Conservation (phyloP, 2,888 invertebrate species). For the Atrina japonica region DNA sequence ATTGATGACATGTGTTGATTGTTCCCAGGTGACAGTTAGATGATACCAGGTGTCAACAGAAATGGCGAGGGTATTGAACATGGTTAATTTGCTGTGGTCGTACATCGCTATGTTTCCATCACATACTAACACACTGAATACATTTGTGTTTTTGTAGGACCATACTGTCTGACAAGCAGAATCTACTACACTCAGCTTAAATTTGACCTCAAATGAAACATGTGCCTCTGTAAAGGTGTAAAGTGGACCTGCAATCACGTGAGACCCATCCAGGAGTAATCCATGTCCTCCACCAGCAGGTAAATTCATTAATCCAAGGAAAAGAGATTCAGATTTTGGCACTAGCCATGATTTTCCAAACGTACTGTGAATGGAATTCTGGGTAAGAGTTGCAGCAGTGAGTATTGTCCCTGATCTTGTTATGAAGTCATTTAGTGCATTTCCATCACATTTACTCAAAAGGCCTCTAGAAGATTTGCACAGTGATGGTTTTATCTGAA, state of each 20-base stretch:
- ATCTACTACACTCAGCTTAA: slow-evolving; percentile 43
- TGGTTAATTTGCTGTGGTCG: slow-evolving; percentile 28
- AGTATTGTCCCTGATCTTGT: slow-evolving; percentile 45
- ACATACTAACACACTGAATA: slow-evolving; percentile 51
- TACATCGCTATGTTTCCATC: slow-evolving; percentile 40
- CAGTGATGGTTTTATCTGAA: slow-evolving; percentile 33
- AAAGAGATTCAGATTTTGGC: slow-evolving; percentile 38
- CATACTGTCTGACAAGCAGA: slow-evolving; percentile 54
- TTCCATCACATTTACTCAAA: slow-evolving; percentile 54
- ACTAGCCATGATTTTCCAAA: slow-evolving; percentile 59
- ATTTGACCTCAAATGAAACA: slow-evolving; percentile 61
- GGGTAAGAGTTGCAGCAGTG: slow-evolving; percentile 34
- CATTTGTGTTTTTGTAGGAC: slow-evolving; percentile 52
- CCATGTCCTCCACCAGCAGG: slow-evolving; percentile 49
- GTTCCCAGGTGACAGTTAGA: slow-evolving; percentile 57
- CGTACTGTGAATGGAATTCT: slow-evolving; percentile 44
- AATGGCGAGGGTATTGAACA: slow-evolving; percentile 45
- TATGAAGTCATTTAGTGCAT: slow-evolving; percentile 52
- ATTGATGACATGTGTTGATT: slow-evolving; percentile 29
- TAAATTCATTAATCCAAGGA: slow-evolving; percentile 32
- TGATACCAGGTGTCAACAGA: slow-evolving; percentile 61
- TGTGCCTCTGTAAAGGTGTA: slow-evolving; percentile 52
- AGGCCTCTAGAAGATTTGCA: slow-evolving; percentile 53
- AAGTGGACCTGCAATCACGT: slow-evolving; percentile 44
- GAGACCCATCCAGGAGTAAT: slow-evolving; percentile 43